Percentiles rank a stretch among this genome's conserved stretches.
These are phyloP conservation scores for Astatotilapia flaviijosephi DNA, from an alignment of 2,113 vertebrate genomes.

Conservation along the genomic window DNA sequence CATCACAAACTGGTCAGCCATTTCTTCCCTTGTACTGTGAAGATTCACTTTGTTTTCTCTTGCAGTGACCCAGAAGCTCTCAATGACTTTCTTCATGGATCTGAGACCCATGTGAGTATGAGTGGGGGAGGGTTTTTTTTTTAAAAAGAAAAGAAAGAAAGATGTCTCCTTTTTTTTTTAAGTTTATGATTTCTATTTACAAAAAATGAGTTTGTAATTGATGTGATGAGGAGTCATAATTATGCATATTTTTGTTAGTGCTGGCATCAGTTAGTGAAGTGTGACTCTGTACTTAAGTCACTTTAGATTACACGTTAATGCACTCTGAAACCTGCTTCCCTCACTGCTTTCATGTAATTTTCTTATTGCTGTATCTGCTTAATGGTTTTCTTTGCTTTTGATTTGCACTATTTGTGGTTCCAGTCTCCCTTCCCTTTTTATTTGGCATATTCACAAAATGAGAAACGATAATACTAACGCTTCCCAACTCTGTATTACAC, in stretches of 20 bases:
- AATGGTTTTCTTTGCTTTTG: slow-evolving; percentile 33
- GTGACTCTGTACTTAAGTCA: not conserved
- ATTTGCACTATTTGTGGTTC: slow-evolving; percentile 28
- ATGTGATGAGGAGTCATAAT: not conserved
- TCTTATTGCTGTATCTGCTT: slow-evolving; percentile 25
- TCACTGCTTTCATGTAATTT: slow-evolving; percentile 1
- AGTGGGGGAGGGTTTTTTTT: rapidly evolving
- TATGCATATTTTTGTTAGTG: not conserved
- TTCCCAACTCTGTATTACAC: slow-evolving; percentile 44
- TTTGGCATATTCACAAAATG: slow-evolving; percentile 19
- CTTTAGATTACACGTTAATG: not conserved
- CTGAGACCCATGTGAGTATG: slow-evolving; percentile 79
- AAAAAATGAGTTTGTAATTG: not conserved
- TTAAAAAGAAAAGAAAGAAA: not conserved
- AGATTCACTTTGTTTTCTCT: slow-evolving; percentile 14
- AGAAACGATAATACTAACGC: slow-evolving; percentile 59
- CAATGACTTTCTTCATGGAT: slow-evolving; percentile 81
- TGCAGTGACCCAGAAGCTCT: slow-evolving; percentile 78
- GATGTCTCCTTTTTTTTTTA: not conserved
- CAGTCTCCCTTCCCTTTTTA: slow-evolving; percentile 30
- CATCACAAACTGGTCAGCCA: not conserved
- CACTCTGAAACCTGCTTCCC: not conserved
- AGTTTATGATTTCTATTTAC: not conserved
- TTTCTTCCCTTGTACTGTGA: not conserved
- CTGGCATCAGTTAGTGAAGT: not conserved